These are phyloP conservation scores for Mobula birostris DNA, from an alignment of 2,113 vertebrate species.

Conservation along the genomic window DNA sequence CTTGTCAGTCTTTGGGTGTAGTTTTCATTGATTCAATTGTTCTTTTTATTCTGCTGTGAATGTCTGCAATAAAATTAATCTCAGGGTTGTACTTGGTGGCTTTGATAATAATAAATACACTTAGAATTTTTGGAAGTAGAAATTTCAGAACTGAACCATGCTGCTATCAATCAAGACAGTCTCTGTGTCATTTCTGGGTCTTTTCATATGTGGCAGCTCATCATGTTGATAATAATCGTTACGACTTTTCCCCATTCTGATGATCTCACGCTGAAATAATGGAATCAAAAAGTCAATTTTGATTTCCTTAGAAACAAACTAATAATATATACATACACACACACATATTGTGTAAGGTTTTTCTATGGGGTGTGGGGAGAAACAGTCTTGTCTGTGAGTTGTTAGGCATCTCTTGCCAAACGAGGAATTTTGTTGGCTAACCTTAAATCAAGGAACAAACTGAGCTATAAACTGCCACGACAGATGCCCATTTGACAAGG, in stretches of 20 bases:
- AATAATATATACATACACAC: too few relatives aligned
- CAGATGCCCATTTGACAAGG: neutral
- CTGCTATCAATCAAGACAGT: neutral
- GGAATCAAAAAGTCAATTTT: neutral
- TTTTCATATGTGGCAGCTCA: neutral
- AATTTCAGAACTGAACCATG: neutral
- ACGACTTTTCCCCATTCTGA: too few relatives aligned
- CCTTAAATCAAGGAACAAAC: neutral
- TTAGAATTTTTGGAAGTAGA: neutral
- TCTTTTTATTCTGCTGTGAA: too few relatives aligned
- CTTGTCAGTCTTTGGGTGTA: too few relatives aligned
- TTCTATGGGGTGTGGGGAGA: neutral
- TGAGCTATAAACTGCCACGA: neutral
- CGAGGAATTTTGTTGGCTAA: neutral
- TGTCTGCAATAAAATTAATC: too few relatives aligned
- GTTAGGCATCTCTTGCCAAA: neutral
- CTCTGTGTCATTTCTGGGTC: neutral
- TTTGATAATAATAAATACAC: too few relatives aligned
- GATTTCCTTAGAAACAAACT: neutral
- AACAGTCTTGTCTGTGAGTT: neutral
- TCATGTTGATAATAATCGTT: neutral
- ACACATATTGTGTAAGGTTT: neutral
- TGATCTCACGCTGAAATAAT: neutral
- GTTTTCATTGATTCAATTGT: too few relatives aligned
- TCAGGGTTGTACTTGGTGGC: too few relatives aligned